phyloP scores from a whole-genome alignment of 2,797 vertebrate genomes.

The Myotis findleyi region DNA sequence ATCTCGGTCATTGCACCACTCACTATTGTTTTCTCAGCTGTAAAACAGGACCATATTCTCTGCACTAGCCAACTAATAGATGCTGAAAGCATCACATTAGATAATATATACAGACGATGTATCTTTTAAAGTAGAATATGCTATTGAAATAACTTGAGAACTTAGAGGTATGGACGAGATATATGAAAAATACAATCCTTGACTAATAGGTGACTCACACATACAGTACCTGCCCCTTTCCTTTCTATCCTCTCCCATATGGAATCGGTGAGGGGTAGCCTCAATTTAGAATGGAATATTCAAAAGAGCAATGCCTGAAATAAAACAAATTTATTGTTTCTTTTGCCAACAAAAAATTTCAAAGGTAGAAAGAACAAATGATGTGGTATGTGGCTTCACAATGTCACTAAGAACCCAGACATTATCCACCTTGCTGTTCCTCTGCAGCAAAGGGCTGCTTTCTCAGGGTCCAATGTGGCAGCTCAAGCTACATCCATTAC shows the following conservation, averaged over 20 bases:
- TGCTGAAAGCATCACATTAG: background rate
- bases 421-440: background rate
- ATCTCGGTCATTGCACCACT: background rate
- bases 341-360: background rate
- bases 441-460: background rate
- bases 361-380: background rate
- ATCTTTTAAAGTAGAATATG: background rate
- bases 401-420: background rate
- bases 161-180: background rate
- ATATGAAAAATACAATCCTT: background rate
- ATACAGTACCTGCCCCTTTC: background rate
- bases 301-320: slow-evolving; percentile 32
- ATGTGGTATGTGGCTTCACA: background rate
- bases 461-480: background rate
- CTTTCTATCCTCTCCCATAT: background rate
- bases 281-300: slow-evolving; percentile 25
- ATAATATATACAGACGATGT: background rate
- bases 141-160: background rate
- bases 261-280: background rate
- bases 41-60: background rate
- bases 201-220: background rate
- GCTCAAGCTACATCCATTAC: background rate
- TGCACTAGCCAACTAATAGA: background rate
- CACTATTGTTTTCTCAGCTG: background rate
- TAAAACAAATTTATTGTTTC: background rate